These are phyloP conservation scores for Andrena minutula DNA, from an alignment of 2,888 invertebrate species.

Conservation along the genomic window DNA sequence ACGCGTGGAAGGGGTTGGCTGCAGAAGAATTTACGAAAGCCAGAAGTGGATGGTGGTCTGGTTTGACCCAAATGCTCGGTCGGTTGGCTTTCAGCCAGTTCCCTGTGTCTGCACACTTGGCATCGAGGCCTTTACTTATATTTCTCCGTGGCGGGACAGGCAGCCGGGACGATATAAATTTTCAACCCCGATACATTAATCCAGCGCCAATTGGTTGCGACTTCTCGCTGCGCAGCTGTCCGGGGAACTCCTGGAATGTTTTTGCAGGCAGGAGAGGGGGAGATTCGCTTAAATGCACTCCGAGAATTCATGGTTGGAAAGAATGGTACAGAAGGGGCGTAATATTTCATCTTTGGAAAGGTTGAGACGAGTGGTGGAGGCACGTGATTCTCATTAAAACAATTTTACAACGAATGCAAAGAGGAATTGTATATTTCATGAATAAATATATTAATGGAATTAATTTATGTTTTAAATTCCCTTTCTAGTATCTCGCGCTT, in stretches of 20 bases:
- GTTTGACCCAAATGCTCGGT: slow-evolving; percentile 79
- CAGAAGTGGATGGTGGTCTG: slow-evolving; percentile 35
- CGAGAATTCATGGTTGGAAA: background rate
- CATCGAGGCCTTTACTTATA: slow-evolving; percentile 56
- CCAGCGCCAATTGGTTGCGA: slow-evolving; percentile 55
- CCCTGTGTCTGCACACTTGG: slow-evolving; percentile 72
- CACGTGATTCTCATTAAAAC: too few species aligned
- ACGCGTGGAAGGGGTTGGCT: slow-evolving; percentile 17
- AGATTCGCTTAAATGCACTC: background rate
- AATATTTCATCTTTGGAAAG: too few species aligned
- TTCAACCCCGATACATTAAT: slow-evolving; percentile 76
- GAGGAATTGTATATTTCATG: too few species aligned
- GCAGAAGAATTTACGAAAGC: slow-evolving; percentile 29
- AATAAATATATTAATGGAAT: too few species aligned
- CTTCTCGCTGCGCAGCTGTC: background rate
- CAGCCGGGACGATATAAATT: slow-evolving; percentile 73
- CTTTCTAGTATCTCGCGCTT: too few species aligned
- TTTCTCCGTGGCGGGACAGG: slow-evolving; percentile 37
- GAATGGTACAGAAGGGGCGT: too few species aligned
- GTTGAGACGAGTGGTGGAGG: too few species aligned
- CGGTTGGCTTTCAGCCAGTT: slow-evolving; percentile 80
- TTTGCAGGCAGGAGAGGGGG: background rate
- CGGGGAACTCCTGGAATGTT: too few species aligned
- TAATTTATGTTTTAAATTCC: too few species aligned
- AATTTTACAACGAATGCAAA: too few species aligned